phyloP scores from a whole-genome alignment of 1,140 invertebrate genomes.

The Helicorthomorpha holstii region DNA sequence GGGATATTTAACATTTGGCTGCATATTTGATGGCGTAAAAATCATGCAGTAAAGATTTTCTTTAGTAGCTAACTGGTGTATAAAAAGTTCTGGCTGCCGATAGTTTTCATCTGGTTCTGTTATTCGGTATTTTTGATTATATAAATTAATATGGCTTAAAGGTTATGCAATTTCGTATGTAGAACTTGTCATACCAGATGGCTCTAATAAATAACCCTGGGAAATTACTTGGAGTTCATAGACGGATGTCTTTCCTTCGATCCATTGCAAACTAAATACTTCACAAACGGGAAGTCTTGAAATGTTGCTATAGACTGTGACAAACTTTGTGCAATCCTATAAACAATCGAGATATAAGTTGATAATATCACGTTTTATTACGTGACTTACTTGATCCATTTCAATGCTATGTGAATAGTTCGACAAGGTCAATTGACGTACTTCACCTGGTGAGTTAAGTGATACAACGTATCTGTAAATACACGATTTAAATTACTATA shows the following conservation, averaged over 20 bases:
- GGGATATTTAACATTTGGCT: constrained; percentile 63
- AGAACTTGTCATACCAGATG: constrained; percentile 25
- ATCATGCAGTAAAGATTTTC: constrained; percentile 75
- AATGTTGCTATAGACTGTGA: constrained; percentile 77
- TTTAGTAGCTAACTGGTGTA: constrained; percentile 48
- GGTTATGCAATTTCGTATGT: not conserved
- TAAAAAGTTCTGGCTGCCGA: constrained; percentile 53
- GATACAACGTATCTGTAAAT: constrained; percentile 29
- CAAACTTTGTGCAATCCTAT: constrained; percentile 61
- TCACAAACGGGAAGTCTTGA: constrained; percentile 56
- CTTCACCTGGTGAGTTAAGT: constrained; percentile 17
- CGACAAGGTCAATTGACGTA: constrained; percentile 21
- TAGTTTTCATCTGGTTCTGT: constrained; percentile 34
- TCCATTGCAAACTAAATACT: constrained; percentile 46
- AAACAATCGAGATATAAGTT: constrained; percentile 8
- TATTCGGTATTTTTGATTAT: not conserved
- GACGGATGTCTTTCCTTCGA: constrained; percentile 40
- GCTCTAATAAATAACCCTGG: constrained; percentile 49
- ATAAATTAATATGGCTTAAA: not conserved
- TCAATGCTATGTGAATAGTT: constrained; percentile 26
- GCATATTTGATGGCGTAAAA: constrained; percentile 67
- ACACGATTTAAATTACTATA: constrained; percentile 6
- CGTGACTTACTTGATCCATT: constrained; percentile 24
- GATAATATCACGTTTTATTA: not conserved
- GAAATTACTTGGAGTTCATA: constrained; percentile 44